Conservation (phyloP, 1,140 invertebrate genomes). For the Saccostrea glomerata region DNA sequence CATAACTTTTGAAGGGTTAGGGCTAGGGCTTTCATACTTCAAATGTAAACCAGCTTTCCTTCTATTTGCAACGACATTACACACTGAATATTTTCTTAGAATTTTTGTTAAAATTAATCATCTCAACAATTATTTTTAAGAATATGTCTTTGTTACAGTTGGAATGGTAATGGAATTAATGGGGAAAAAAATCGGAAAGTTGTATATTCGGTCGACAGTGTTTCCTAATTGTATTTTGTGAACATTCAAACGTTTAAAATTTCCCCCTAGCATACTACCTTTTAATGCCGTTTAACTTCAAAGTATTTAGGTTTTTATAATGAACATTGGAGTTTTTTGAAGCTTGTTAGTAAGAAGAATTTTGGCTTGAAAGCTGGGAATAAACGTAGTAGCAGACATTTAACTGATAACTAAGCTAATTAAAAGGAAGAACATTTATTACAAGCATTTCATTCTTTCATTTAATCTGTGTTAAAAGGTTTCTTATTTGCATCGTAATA, state of each 20-base stretch:
- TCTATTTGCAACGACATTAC: background rate
- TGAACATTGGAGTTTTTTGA: background rate
- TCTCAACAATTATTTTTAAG: too few species aligned
- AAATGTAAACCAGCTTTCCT: background rate
- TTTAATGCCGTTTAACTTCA: background rate
- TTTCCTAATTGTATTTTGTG: too few species aligned
- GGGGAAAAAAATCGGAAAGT: too few species aligned
- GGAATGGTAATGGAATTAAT: too few species aligned
- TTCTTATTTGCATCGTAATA: background rate
- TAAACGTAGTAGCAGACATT: background rate
- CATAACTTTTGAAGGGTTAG: too few species aligned
- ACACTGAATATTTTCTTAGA: background rate
- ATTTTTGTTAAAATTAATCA: too few species aligned
- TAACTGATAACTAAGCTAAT: conserved; percentile 21
- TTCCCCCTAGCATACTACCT: too few species aligned
- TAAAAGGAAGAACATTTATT: background rate
- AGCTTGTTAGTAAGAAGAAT: background rate
- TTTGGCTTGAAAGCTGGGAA: background rate
- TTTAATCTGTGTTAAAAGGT: conserved; percentile 19
- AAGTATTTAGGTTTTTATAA: conserved; percentile 1
- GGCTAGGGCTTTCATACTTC: too few species aligned
- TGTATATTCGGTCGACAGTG: too few species aligned
- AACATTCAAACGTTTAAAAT: too few species aligned
- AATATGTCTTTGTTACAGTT: too few species aligned
- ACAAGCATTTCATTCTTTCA: conserved; percentile 2